These are phyloP conservation scores for Copidosoma floridanum DNA, from an alignment of 1,140 invertebrate species.

Conservation along the genomic window DNA sequence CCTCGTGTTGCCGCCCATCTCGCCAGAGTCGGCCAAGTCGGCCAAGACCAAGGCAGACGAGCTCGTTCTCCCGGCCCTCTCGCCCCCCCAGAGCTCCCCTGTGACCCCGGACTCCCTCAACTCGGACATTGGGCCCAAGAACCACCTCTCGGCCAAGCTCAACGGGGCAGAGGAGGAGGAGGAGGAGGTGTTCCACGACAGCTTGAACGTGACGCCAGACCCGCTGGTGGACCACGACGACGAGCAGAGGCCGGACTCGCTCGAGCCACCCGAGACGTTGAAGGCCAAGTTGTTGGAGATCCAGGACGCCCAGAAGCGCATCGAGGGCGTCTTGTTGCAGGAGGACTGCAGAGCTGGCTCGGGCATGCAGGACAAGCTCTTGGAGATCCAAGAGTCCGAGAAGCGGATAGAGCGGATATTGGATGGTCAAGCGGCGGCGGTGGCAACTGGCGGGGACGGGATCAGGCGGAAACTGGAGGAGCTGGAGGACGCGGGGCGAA, in stretches of 20 bases:
- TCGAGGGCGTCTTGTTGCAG: slow-evolving; percentile 33
- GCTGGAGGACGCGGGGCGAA: slow-evolving; percentile 31
- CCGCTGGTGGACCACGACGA: slow-evolving; percentile 12
- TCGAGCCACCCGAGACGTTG: slow-evolving; percentile 27
- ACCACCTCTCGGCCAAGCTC: background rate
- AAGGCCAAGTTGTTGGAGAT: slow-evolving; percentile 42
- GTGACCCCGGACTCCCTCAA: background rate
- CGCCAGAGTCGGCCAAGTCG: slow-evolving; percentile 39
- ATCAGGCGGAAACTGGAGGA: slow-evolving; percentile 33
- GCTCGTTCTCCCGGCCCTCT: slow-evolving; percentile 41
- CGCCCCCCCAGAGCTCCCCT: slow-evolving; percentile 22
- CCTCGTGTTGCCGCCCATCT: slow-evolving; percentile 46
- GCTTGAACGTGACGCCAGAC: slow-evolving; percentile 41
- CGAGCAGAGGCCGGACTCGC: slow-evolving; percentile 33
- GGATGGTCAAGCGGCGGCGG: background rate
- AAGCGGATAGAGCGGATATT: slow-evolving; percentile 28
- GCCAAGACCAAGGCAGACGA: slow-evolving; percentile 33
- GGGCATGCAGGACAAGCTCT: slow-evolving; percentile 10
- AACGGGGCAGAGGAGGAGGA: background rate
- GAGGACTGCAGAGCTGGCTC: background rate
- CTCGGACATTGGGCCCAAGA: background rate
- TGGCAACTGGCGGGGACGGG: slow-evolving; percentile 12
- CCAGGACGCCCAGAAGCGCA: slow-evolving; percentile 34
- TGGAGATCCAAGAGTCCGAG: slow-evolving; percentile 23
- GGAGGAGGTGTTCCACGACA: slow-evolving; percentile 39